phyloP scores from a whole-genome alignment of 2,797 vertebrate species.

The Malurus leucopterus region DNA sequence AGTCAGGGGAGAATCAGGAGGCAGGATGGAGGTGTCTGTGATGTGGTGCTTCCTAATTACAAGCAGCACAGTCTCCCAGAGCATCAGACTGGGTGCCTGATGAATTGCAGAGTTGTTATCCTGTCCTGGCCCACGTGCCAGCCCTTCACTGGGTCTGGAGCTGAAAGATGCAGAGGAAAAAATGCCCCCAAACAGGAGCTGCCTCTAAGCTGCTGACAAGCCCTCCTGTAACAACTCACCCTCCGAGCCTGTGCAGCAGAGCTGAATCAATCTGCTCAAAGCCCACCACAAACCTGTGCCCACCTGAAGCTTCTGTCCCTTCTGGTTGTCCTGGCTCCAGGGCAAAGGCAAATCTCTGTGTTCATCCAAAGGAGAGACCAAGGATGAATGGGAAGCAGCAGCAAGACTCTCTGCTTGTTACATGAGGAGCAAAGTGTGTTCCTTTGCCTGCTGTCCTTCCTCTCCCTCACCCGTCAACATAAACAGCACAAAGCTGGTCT shows the following conservation, averaged over 20 bases:
- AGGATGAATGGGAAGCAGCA: background rate
- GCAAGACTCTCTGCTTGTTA: background rate
- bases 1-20: background rate
- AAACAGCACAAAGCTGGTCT: background rate
- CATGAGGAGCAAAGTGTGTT: accelerated
- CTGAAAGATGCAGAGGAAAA: background rate
- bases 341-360: background rate
- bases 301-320: background rate
- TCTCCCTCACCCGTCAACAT: too few species aligned
- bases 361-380: background rate
- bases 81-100: background rate
- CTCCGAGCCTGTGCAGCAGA: background rate
- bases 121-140: background rate
- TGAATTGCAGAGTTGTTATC: background rate
- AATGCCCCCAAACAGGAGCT: background rate
- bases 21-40: background rate
- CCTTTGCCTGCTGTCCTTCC: background rate
- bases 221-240: background rate
- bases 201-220: background rate
- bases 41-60: background rate
- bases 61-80: background rate
- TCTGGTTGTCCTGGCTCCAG: background rate
- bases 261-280: background rate
- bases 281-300: background rate
- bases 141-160: background rate